Base-by-base conservation (phyloP, 2,888 invertebrate genomes). In the Notodonta dromedarius region DNA sequence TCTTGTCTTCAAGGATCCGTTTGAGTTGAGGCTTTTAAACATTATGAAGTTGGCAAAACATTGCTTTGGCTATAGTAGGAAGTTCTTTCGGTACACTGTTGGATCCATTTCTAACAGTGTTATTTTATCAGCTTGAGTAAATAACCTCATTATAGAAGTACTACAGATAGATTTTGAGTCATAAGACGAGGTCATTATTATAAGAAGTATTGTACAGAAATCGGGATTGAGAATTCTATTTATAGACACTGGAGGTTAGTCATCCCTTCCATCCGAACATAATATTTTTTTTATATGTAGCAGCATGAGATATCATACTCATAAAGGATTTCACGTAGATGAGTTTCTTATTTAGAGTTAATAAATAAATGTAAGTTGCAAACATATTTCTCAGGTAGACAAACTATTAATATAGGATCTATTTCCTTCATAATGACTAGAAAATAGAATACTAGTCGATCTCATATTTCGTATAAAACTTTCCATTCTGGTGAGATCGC, bases 401-500 rank as follows among this genome's bases (percentile, higher is more conserved):
- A 11, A 11, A 16, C 0, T 51, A 51, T 4, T 51, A 16, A 16
- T 14, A 16, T 13, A 12, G 5, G 35, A 32, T 35, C 2, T 53
- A 35, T 35, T 13, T 53, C 57, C 59, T 62, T 62, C 35, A 60
- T 67, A 70, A 66, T 66, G 53, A 63, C 59, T 48, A 65, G 58
- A 69, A 68, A 66, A 69, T 63, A 68, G 53, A 63, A 66, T 70
- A 65, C 61, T 69, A 67, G 62, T 66, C 54, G 65, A 72, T 80
- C 63, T 76, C 65, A 70, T 67, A 69, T 76, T 69, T 78, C 76
- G 70, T 73, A 76, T 77, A 76, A 79, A 83, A 81, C 80, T 86
- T 84, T 86, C 84, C 83, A 87, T 84, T 84, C 78, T 77, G 73
- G 78, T 83, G 69, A 77, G 81, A 83, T 82, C 79, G 76, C 84